Conservation (phyloP, 2,888 invertebrate genomes). For the Morpho achilles region DNA sequence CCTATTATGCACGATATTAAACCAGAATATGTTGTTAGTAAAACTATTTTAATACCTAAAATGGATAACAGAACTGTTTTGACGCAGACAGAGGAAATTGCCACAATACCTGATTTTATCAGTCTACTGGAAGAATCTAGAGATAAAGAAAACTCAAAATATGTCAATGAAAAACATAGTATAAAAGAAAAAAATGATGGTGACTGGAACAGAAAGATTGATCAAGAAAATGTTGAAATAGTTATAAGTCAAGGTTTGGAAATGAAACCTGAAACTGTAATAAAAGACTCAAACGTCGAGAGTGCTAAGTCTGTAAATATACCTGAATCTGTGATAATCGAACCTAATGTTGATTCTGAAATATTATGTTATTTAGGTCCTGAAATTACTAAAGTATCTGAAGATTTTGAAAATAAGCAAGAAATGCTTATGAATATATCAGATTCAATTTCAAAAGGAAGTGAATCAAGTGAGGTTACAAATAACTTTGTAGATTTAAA, state of each 20-base stretch:
- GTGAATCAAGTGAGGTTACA: conserved; percentile 10
- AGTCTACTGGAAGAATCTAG: conserved; percentile 9
- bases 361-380: conserved; percentile 10
- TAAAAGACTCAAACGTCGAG: conserved; percentile 11
- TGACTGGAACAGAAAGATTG: background rate
- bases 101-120: conserved; percentile 16
- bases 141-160: background rate
- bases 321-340: conserved; percentile 27
- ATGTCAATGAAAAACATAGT: background rate
- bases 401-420: conserved; percentile 5
- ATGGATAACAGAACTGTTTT: conserved; percentile 18
- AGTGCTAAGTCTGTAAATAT: conserved; percentile 7
- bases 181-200: background rate
- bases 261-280: conserved; percentile 8
- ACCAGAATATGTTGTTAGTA: conserved; percentile 16
- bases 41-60: conserved; percentile 20
- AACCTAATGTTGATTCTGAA: conserved; percentile 15
- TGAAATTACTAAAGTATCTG: conserved; percentile 14
- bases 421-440: background rate
- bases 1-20: background rate
- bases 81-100: conserved; percentile 21
- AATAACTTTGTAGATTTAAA: conserved; percentile 8
- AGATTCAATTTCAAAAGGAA: conserved; percentile 6
- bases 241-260: conserved; percentile 14
- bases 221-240: conserved; percentile 3